Percentiles rank a stretch among this genome's conserved stretches.
These are phyloP conservation scores for Todiramphus saurophagus DNA, from an alignment of 2,113 vertebrate species.

Conservation along the genomic window DNA sequence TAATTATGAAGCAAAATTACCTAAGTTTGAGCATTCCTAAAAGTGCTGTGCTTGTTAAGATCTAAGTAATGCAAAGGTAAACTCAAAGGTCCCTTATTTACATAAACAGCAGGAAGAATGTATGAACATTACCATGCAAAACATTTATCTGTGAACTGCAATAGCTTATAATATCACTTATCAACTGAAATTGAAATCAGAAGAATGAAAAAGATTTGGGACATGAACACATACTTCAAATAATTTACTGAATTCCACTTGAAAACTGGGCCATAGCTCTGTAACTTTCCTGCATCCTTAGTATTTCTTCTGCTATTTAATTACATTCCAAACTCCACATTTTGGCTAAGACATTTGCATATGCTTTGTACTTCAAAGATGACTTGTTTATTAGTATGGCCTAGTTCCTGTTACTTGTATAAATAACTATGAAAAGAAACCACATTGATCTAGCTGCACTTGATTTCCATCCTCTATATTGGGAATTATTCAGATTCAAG, in stretches of 20 bases:
- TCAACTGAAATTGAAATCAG: neutral
- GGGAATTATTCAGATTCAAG: constrained; percentile 34
- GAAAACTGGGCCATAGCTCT: neutral
- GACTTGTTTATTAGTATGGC: constrained; percentile 57
- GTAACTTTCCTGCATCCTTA: constrained; percentile 36
- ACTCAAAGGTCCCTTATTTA: neutral
- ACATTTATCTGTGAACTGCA: neutral
- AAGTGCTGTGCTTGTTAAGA: constrained; percentile 12
- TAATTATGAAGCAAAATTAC: neutral
- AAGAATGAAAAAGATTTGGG: neutral
- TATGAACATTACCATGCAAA: neutral
- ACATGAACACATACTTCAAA: neutral
- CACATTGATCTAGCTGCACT: constrained; percentile 12
- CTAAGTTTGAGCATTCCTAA: neutral
- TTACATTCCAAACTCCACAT: constrained; percentile 41
- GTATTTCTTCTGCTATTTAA: constrained; percentile 49
- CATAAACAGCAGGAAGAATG: neutral
- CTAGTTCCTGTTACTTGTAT: constrained; percentile 65
- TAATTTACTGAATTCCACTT: neutral
- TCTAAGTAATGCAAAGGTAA: constrained; percentile 16
- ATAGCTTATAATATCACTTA: neutral
- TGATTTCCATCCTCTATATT: constrained; percentile 21
- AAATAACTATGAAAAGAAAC: constrained; percentile 47
- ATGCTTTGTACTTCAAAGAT: constrained; percentile 65
- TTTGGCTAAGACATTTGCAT: constrained; percentile 59